Evolutionary conservation across 2,797 vertebrate species (phyloP), one percentile per base, ranked within the genome.

Genomic region (Falco biarmicus): DNA sequence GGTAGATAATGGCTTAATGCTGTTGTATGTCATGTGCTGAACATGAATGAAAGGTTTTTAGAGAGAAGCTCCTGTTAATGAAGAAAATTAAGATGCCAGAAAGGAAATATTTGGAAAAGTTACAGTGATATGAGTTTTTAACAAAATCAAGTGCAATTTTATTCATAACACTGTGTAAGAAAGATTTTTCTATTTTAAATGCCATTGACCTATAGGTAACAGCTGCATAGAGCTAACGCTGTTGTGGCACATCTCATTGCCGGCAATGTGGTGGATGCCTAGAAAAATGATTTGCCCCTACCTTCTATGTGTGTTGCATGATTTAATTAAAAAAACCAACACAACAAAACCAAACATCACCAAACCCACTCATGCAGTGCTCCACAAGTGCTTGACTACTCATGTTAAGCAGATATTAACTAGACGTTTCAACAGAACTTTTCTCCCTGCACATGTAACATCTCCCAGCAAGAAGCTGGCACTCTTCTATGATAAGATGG

Each of bases 111-210:
- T 96, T 89, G 87, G 91, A 97, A 90, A 95, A 96, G 96, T 97
- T 97, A 98, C 95, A 97, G 85, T 95, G 92, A 96, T 97, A 94
- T 0, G 89, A 97, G 96, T 97, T 98, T 97, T 95, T 97, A 97
- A 95, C 95, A 96, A 98, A 98, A 98, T 97, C 96, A 98, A 98
- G 97, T 98, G 98, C 98, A 98, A 97, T 98, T 98, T 98, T 98
- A 97, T 98, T 98, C 98, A 97, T 97, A 98, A 98, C 95, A 98
- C 97, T 97, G 97, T 97, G 92, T 97, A 97, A 98, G 97, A 97
- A 97, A 98, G 96, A 98, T 96, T 96, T 98, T 98, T 98, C 97
- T 98, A 98, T 97, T 98, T 98, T 98, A 97, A 97, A 97, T 97
- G 97, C 98, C 97, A 97, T 97, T 97, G 97, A 98, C 95, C 91